A percentile compares a stretch with the other conserved stretches of the same genome.
Evolutionary conservation across 2,888 invertebrate species (phyloP).

Genomic region (Erebia epiphron): DNA sequence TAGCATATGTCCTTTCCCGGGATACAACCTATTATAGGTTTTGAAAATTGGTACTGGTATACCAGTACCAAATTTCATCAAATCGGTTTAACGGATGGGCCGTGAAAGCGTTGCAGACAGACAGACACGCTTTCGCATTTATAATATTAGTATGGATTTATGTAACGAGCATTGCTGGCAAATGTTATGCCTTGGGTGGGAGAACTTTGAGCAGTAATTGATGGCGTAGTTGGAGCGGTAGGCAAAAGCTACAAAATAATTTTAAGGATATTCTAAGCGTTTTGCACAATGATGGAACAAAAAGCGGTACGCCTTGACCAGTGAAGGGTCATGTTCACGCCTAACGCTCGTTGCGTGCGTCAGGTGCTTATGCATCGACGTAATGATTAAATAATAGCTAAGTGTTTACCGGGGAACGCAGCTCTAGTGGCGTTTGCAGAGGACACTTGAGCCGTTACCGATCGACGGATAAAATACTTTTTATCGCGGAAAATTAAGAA

Average conservation of each 20-base stretch:
- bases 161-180: too few species aligned
- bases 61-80: too few species aligned
- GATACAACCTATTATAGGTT: too few species aligned
- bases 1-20: too few species aligned
- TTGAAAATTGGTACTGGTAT: too few species aligned
- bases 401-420: slow-evolving; percentile 20
- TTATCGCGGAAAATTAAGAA: too few species aligned
- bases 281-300: slow-evolving; percentile 27
- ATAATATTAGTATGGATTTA: too few species aligned
- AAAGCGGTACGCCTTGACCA: slow-evolving; percentile 58
- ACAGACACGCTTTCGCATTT: too few species aligned
- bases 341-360: slow-evolving; percentile 41
- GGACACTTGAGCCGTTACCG: not conserved
- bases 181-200: too few species aligned
- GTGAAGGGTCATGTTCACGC: slow-evolving; percentile 61
- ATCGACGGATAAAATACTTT: not conserved
- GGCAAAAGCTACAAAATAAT: not conserved
- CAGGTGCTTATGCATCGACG: slow-evolving; percentile 37
- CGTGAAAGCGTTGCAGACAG: too few species aligned
- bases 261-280: slow-evolving; percentile 9
- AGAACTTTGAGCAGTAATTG: not conserved
- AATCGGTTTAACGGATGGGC: too few species aligned
- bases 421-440: slow-evolving; percentile 20
- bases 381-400: slow-evolving; percentile 36
- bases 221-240: not conserved